phyloP scores from a whole-genome alignment of 2,888 invertebrate species.

The Argyra leucocephala region DNA sequence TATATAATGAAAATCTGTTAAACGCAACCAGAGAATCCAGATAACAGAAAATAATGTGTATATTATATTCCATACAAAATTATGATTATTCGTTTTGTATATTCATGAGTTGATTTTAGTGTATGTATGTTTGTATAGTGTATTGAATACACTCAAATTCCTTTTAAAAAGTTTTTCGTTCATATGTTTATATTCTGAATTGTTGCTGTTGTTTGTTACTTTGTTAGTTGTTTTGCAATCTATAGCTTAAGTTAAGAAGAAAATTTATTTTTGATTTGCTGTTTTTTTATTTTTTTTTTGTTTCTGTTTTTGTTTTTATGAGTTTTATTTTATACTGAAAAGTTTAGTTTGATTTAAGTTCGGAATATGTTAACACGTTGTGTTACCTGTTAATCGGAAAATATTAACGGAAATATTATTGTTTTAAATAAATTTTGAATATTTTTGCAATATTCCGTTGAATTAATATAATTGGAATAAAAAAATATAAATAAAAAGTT shows the following conservation, averaged over 20 bases:
- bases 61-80: background rate
- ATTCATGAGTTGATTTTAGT: too few relatives aligned
- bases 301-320: background rate
- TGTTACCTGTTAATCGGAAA: background rate
- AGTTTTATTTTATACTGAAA: background rate
- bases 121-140: too few relatives aligned
- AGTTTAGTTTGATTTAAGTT: conserved; percentile 4
- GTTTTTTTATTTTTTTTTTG: background rate
- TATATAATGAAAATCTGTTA: background rate
- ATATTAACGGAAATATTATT: background rate
- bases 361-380: background rate
- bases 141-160: too few relatives aligned
- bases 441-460: background rate
- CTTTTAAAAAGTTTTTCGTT: background rate
- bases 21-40: background rate
- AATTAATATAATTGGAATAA: background rate
- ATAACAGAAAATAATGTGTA: background rate
- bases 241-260: background rate
- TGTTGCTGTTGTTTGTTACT: background rate
- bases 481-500: too few relatives aligned
- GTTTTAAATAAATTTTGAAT: too few relatives aligned
- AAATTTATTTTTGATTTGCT: too few relatives aligned
- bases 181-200: background rate
- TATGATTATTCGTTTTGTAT: background rate
- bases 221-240: background rate